Base-by-base conservation (phyloP, 2,113 vertebrate species). In the Pavo muticus region DNA sequence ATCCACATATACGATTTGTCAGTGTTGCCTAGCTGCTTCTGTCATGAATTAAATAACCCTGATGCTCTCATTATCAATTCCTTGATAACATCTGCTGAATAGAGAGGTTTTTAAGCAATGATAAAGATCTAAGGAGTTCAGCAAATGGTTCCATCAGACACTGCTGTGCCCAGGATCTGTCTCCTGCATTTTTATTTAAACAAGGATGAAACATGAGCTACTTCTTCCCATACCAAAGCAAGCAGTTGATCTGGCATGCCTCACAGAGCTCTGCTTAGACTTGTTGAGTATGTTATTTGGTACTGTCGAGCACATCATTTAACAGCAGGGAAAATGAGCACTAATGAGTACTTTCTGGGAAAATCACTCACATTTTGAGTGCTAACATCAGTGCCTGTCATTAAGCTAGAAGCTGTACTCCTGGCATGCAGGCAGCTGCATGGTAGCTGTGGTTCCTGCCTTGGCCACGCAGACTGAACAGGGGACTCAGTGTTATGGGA, bases 321-420 rank as follows among this genome's bases (percentile, higher is more conserved):
- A 40, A 52, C 6, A 30, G 44, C 25, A 56, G 52, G n/a, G 30
- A 50, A 89, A 73, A 25, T 1, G 5, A 35, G 4, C n/a, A 47
- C 9, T 57, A 40, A 21, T 0, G 1, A 78, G 67, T 27, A 21
- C 7, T 45, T 74, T 12, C 16, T 32, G 67, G 39, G 48, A 50
- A 45, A 73, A 42, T 2, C 1, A 3, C 6, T 63, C 20, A 25
- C 20, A 29, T 12, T 23, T 29, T 12, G 64, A n/a, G 7, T 61
- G 50, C 44, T 39, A 9, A 15, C 0, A 0, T 9, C 1, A 4
- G 2, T 8, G 23, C 14, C 47, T 25, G 27, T 13, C 1, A 0
- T 6, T 10, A 35, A 35, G 10, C 19, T 19, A 37, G 39, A 40
- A 59, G 29, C 27, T 18, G 27, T 30, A 48, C 27, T 79, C 40